Evolutionary conservation across 2,797 vertebrate species (phyloP).

Genomic region (Typhlichthys eigenmanni): DNA sequence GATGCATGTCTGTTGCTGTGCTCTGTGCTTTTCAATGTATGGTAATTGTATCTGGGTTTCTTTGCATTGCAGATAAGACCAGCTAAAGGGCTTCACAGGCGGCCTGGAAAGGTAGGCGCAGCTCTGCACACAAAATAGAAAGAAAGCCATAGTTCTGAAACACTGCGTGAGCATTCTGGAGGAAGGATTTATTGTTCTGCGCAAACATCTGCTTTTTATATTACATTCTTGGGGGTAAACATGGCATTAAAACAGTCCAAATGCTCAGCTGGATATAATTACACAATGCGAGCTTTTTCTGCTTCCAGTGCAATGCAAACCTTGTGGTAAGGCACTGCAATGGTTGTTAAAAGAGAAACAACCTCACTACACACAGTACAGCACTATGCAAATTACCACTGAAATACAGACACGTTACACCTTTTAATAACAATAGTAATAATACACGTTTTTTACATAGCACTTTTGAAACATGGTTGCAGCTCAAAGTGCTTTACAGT

Average conservation of each 20-base stretch:
- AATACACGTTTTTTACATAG: too few relatives aligned
- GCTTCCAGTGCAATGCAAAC: constrained; percentile 34
- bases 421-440: too few relatives aligned
- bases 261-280: constrained; percentile 61
- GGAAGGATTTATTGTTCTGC: constrained; percentile 42
- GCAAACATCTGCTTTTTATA: constrained; percentile 72
- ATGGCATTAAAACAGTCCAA: constrained; percentile 35
- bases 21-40: constrained; percentile 6
- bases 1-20: constrained; percentile 4
- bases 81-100: constrained; percentile 79
- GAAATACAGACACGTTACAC: too few relatives aligned
- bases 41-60: constrained; percentile 25
- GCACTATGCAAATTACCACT: too few relatives aligned
- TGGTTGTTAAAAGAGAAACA: constrained; percentile 8
- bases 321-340: constrained; percentile 19
- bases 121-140: constrained; percentile 20
- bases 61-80: constrained; percentile 60
- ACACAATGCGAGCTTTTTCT: constrained; percentile 33
- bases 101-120: constrained; percentile 89
- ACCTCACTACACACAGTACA: background rate
- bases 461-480: too few relatives aligned
- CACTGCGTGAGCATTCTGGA: constrained; percentile 31
- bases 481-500: too few relatives aligned
- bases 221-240: constrained; percentile 63
- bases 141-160: constrained; percentile 34